A percentile compares a stretch with the other conserved stretches of the same genome.
phyloP scores from a whole-genome alignment of 2,113 vertebrate genomes.

The Pheucticus melanocephalus region DNA sequence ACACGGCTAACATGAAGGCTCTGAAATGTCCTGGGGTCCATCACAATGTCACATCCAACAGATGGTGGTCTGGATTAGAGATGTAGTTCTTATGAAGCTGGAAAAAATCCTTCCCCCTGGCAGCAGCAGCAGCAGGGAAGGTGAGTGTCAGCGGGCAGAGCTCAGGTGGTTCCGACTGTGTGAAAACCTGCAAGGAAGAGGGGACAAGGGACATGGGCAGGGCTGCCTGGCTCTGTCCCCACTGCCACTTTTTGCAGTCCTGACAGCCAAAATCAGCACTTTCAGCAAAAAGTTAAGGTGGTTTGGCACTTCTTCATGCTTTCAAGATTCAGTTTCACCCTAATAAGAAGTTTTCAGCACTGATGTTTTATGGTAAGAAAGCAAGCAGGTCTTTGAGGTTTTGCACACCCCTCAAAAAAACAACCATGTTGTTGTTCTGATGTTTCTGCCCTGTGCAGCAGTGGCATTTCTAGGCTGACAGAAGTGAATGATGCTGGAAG shows the following conservation, averaged over 20 bases:
- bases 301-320: background rate
- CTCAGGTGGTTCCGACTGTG: slow-evolving; percentile 86
- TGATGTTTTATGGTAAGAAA: background rate
- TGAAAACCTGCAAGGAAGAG: slow-evolving; percentile 79
- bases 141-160: slow-evolving; percentile 78
- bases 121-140: background rate
- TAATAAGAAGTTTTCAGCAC: background rate
- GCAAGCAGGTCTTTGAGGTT: background rate
- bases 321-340: background rate
- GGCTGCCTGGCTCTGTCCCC: fast-evolving
- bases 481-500: too few relatives aligned
- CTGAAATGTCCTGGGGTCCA: slow-evolving; percentile 66
- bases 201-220: fast-evolving
- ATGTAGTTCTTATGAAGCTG: slow-evolving; percentile 43
- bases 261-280: background rate
- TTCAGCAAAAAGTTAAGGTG: background rate
- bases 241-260: background rate
- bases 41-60: slow-evolving; percentile 64
- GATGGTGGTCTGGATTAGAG: slow-evolving; percentile 52
- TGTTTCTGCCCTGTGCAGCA: fast-evolving
- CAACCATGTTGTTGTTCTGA: background rate
- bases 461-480: background rate
- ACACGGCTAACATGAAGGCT: slow-evolving; percentile 41
- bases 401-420: background rate
- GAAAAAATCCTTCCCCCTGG: background rate